Evolutionary conservation across 1,140 invertebrate genomes (phyloP).

Genomic region (Myzus persicae): DNA sequence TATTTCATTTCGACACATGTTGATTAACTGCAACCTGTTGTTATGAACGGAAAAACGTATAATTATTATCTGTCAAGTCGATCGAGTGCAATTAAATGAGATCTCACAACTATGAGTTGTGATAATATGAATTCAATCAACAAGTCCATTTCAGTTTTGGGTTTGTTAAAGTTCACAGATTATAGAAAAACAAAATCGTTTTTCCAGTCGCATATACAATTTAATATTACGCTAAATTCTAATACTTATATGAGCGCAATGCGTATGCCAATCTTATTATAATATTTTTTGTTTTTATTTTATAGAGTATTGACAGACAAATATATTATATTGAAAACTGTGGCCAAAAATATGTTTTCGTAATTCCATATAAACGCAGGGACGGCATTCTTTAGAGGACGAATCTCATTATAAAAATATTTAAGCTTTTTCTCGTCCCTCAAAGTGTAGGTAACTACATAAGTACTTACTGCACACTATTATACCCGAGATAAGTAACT

Average conservation of each 20-base stretch:
- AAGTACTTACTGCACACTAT: not conserved
- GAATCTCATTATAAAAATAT: not conserved
- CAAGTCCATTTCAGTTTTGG: not conserved
- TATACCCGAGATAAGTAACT: not conserved
- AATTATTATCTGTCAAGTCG: not conserved
- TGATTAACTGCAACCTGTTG: not conserved
- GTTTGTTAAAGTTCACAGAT: not conserved
- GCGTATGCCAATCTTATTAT: not conserved
- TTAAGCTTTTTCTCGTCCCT: not conserved
- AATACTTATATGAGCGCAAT: not conserved
- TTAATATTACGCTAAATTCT: not conserved
- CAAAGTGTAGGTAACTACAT: not conserved
- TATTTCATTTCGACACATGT: not conserved
- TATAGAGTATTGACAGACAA: not conserved
- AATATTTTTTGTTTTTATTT: not conserved
- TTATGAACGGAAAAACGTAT: too few species aligned
- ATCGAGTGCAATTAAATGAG: too few species aligned
- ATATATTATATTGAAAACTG: not conserved
- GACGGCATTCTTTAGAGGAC: not conserved
- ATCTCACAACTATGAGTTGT: not conserved
- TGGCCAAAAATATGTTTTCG: not conserved
- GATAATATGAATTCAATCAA: not conserved
- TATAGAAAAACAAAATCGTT: too few species aligned
- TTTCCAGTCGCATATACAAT: not conserved
- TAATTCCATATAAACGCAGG: not conserved